These are phyloP conservation scores for Meles meles DNA, from an alignment of 2,113 vertebrate genomes.

Conservation along the genomic window DNA sequence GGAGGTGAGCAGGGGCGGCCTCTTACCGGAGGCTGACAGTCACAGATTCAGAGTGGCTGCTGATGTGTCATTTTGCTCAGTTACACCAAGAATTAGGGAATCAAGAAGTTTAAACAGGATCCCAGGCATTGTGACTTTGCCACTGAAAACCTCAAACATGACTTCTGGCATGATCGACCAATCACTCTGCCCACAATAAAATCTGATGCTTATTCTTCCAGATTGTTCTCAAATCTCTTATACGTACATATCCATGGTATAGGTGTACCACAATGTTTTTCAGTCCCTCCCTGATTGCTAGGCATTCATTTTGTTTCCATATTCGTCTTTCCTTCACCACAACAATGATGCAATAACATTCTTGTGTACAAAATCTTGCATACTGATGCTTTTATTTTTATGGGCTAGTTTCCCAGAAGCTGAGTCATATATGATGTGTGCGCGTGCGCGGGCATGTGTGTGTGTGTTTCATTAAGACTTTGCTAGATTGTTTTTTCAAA, in stretches of 20 bases:
- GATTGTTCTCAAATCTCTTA: not conserved
- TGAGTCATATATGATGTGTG: not conserved
- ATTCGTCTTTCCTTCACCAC: not conserved
- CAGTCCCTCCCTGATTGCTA: not conserved
- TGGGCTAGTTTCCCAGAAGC: constrained; percentile 35
- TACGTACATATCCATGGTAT: not conserved
- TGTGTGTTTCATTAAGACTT: not conserved
- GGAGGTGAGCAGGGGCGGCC: not conserved
- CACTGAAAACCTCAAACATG: not conserved
- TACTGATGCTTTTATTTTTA: constrained; percentile 28
- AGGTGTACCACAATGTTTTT: not conserved
- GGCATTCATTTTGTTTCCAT: not conserved
- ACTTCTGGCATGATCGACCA: not conserved
- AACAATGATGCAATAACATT: not conserved
- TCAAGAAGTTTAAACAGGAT: not conserved
- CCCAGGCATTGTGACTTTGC: not conserved
- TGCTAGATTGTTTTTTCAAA: constrained; percentile 38
- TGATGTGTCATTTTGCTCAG: not conserved
- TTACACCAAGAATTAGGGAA: not conserved
- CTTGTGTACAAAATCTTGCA: not conserved
- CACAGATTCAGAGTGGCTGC: not conserved
- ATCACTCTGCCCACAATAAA: not conserved
- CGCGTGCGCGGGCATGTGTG: not conserved
- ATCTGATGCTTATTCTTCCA: not conserved
- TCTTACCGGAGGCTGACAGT: not conserved